A percentile compares a stretch with the other conserved stretches of the same genome.
Evolutionary conservation across 2,888 invertebrate genomes (phyloP).

Genomic region (Papilio protenor): DNA sequence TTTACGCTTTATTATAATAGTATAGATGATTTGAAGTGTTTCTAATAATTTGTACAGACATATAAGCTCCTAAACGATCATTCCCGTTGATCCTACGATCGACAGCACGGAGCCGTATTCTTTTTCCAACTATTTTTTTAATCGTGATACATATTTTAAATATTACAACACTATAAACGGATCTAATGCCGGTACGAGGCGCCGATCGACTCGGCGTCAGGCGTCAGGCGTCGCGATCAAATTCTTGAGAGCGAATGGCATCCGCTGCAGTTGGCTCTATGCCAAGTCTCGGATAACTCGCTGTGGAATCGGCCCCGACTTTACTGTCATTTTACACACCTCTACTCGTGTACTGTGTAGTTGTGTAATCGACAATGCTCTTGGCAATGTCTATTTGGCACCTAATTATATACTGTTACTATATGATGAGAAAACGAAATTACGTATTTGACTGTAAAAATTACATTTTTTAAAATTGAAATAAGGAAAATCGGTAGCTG

Average conservation of each 20-base stretch:
- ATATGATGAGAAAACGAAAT: background rate
- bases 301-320: conserved; percentile 65
- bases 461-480: too few species aligned
- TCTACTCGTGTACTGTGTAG: conserved; percentile 53
- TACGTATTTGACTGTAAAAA: background rate
- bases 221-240: conserved; percentile 47
- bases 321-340: conserved; percentile 58
- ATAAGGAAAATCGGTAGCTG: too few species aligned
- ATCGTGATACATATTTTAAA: background rate
- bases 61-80: background rate
- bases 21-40: too few species aligned
- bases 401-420: background rate
- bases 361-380: conserved; percentile 53
- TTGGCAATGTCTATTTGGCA: conserved; percentile 49
- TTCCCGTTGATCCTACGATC: background rate
- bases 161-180: conserved; percentile 39
- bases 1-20: too few species aligned
- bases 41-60: too few species aligned
- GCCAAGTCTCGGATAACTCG: conserved; percentile 65
- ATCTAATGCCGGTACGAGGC: conserved; percentile 39
- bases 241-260: conserved; percentile 59
- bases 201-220: conserved; percentile 36
- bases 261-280: conserved; percentile 72
- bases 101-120: background rate
- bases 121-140: background rate